phyloP scores from a whole-genome alignment of 2,797 vertebrate genomes.

The Chlorospingus flavigularis region DNA sequence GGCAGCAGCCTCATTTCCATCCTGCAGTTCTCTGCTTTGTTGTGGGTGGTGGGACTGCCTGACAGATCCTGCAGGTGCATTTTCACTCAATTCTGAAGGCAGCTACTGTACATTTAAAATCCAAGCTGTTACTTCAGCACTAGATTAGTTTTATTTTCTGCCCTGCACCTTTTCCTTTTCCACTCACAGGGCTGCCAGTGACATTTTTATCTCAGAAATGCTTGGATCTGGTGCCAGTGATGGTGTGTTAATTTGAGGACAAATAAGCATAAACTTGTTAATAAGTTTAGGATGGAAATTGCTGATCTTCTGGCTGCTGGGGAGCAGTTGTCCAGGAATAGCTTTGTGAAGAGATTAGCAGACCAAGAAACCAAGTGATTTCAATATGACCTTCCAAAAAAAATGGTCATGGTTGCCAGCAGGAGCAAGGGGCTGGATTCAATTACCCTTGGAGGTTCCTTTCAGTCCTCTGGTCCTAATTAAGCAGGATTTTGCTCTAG shows the following conservation, averaged over 20 bases:
- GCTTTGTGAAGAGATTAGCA: background rate
- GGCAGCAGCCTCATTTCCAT: background rate
- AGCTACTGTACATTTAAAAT: background rate
- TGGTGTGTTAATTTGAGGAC: background rate
- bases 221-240: background rate
- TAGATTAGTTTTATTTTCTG: background rate
- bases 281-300: background rate
- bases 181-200: background rate
- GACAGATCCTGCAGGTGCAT: background rate
- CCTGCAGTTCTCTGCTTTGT: background rate
- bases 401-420: background rate
- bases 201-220: background rate
- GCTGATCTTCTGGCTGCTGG: background rate
- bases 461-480: background rate
- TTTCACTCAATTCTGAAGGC: background rate
- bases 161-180: background rate
- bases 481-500: slow-evolving; percentile 23
- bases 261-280: background rate
- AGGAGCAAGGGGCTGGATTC: slow-evolving; percentile 23
- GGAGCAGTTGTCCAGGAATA: background rate
- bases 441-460: slow-evolving; percentile 9
- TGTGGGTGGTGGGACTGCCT: background rate
- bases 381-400: slow-evolving; percentile 33
- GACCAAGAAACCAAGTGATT: slow-evolving; percentile 1
- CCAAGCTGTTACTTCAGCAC: background rate